Evolutionary conservation across 2,888 invertebrate species (phyloP).

Genomic region (Euproctis similis): DNA sequence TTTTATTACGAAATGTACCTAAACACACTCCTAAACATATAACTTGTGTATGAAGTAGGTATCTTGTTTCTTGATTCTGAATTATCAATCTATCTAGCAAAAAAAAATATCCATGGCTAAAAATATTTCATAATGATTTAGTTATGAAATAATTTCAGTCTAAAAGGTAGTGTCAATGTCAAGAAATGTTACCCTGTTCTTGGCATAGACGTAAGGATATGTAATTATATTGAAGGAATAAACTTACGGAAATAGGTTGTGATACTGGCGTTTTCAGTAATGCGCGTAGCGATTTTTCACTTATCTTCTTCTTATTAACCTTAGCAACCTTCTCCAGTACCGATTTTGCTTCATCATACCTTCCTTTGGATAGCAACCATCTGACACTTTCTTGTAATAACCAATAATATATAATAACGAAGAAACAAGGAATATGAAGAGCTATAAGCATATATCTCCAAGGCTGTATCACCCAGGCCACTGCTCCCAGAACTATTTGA

Average conservation of each 20-base stretch:
- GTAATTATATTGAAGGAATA: too few relatives aligned
- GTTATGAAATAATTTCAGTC: too few relatives aligned
- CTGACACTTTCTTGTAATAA: conserved; percentile 79
- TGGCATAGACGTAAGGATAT: too few relatives aligned
- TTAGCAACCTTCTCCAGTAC: conserved; percentile 73
- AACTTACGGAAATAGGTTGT: neutral
- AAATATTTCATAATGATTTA: too few relatives aligned
- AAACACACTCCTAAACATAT: too few relatives aligned
- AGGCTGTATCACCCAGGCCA: conserved; percentile 79
- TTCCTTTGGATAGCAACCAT: conserved; percentile 83
- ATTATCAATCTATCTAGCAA: too few relatives aligned
- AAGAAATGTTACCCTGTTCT: too few relatives aligned
- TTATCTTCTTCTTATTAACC: conserved; percentile 74
- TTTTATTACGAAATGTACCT: too few relatives aligned
- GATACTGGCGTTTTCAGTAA: conserved; percentile 33
- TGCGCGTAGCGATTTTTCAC: conserved; percentile 60
- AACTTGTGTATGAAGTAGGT: too few relatives aligned
- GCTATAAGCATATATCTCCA: conserved; percentile 81
- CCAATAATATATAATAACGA: conserved; percentile 80
- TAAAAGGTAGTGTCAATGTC: too few relatives aligned
- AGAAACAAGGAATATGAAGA: conserved; percentile 79
- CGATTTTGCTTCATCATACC: conserved; percentile 75
- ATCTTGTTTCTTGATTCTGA: too few relatives aligned
- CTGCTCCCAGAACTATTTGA: conserved; percentile 78
- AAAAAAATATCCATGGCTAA: too few relatives aligned